Base-by-base conservation (phyloP, 2,113 vertebrate species). In the Hystrix cristata region DNA sequence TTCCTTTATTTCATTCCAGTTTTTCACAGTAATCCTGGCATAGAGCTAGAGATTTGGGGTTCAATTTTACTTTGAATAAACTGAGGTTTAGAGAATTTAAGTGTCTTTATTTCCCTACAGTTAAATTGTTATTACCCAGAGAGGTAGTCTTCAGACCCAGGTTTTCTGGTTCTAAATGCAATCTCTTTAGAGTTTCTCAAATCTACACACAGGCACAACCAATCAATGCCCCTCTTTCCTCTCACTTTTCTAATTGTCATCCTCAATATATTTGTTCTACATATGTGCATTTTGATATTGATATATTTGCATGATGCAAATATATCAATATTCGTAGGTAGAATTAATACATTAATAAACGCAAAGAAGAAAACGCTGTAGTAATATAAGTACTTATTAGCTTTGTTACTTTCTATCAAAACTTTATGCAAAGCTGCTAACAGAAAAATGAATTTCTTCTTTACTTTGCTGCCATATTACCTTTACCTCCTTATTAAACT, bases 121-220 rank as follows among this genome's bases (percentile, higher is more conserved):
- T 74, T 84, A 84, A 91, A 79, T 51, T 87, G 25, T 79, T 65
- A 95, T n/a, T 69, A 72, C 76, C 51, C 84, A 14, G 0, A 93
- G 48, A 62, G 83, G 13, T 21, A 25, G 15, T 43, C 46, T 8
- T 59, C 10, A 79, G 9, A 14, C 7, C 19, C 34, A 31, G n/a
- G 81, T 87, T 71, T 82, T 59, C 74, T 46, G 13, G 7, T 67
- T 82, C 55, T 3, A 21, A 69, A 72, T 86, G 43, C 0, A 46
- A 78, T 34, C 7, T n/a, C 2, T 29, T 83, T 81, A 23, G 10
- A 29, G 34, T 71, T 76, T 55, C 29, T 81, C n/a, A 69, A 55
- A 62, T 62, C 18, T 31, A 31, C 8, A 67, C 4, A 48, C 4
- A 62, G 25, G 16, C 27, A 59, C 19, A 46, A 78, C 13, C 18